Percentiles rank a stretch among this genome's conserved stretches.
Evolutionary conservation across 2,113 vertebrate genomes (phyloP).

Genomic region (Pseudorasbora parva): DNA sequence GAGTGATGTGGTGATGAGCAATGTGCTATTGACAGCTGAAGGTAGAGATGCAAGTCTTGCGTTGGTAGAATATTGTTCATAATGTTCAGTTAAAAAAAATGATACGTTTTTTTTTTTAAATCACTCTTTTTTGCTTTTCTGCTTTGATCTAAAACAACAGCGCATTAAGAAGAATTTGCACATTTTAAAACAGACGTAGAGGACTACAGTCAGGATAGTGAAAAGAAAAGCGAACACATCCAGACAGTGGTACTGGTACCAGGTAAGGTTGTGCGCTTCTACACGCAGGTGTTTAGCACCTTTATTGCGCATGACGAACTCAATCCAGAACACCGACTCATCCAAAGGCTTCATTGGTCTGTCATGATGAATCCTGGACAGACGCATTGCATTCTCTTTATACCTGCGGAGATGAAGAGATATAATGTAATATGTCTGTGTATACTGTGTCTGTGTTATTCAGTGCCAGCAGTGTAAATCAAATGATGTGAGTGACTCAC

Average conservation of each 20-base stretch:
- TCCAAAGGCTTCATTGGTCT: constrained; percentile 82
- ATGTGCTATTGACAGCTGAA: neutral
- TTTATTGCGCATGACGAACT: constrained; percentile 90
- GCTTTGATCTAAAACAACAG: constrained; percentile 61
- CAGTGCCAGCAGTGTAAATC: neutral
- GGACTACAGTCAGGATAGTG: constrained; percentile 52
- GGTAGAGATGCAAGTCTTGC: neutral
- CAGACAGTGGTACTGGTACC: constrained; percentile 89
- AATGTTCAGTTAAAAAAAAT: no score
- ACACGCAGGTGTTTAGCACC: constrained; percentile 86
- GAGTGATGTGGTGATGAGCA: neutral
- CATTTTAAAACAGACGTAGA: constrained; percentile 72
- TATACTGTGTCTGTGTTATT: neutral
- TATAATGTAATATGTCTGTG: neutral
- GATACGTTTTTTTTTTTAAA: no score
- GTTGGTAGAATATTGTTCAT: neutral
- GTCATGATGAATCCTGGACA: constrained; percentile 87
- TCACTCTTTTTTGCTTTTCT: constrained; percentile 74
- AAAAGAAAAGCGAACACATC: constrained; percentile 84
- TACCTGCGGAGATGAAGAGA: constrained; percentile 70
- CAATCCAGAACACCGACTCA: constrained; percentile 89
- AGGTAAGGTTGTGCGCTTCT: constrained; percentile 83
- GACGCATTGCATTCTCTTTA: constrained; percentile 79
- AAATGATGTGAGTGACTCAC: constrained; percentile 71
- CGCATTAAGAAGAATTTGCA: constrained; percentile 72